Percentiles rank a stretch among this genome's conserved stretches.
Conservation (phyloP, 2,113 vertebrate genomes). For the Lonchura striata region DNA sequence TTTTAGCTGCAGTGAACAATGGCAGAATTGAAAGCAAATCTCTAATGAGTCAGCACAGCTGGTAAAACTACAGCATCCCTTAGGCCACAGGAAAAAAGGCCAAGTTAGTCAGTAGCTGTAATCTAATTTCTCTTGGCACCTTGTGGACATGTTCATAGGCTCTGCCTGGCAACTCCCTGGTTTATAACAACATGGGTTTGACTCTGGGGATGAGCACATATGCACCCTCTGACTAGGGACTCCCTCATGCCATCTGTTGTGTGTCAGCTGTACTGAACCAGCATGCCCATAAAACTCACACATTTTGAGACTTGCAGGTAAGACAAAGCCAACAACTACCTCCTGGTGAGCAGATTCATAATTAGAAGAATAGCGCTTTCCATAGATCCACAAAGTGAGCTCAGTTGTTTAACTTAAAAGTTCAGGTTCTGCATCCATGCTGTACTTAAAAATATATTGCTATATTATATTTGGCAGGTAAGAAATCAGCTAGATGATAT, state of each 20-base stretch:
- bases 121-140: not conserved
- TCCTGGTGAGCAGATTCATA: not conserved
- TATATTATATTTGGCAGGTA: not conserved
- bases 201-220: not conserved
- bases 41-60: not conserved
- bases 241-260: slow-evolving; percentile 1
- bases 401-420: not conserved
- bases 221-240: not conserved
- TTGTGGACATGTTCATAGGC: rapidly evolving
- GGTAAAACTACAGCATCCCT: not conserved
- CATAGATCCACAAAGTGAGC: not conserved
- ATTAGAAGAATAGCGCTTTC: not conserved
- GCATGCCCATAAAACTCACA: not conserved
- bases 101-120: not conserved
- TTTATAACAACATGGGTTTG: not conserved
- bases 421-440: not conserved
- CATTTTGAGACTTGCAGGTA: not conserved
- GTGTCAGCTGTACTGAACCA: slow-evolving; percentile 19
- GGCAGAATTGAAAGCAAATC: not conserved
- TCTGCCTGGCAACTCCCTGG: not conserved
- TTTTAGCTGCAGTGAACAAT: not conserved
- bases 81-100: not conserved
- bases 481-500: not conserved
- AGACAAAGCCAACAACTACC: not conserved
- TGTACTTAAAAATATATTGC: not conserved